These are phyloP conservation scores for Falcunculus frontatus DNA, from an alignment of 2,113 vertebrate species.

Conservation along the genomic window DNA sequence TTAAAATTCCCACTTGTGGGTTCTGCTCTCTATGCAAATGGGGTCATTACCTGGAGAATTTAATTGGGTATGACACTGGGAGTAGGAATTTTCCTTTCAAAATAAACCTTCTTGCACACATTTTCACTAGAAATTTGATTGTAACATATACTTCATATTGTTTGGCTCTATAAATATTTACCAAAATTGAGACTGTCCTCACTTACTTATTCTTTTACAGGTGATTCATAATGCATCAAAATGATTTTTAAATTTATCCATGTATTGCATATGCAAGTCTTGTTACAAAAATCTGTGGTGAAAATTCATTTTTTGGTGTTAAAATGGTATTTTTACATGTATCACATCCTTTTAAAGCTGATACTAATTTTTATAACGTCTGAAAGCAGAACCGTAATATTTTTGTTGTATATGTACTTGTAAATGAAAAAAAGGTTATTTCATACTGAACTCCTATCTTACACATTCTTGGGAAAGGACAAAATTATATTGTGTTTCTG, in stretches of 20 bases:
- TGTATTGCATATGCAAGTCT: conserved; percentile 23
- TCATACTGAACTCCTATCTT: not conserved
- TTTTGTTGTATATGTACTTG: not conserved
- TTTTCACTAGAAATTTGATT: conserved; percentile 77
- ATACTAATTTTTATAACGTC: not conserved
- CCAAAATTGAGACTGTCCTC: conserved; percentile 63
- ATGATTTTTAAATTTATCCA: conserved; percentile 47
- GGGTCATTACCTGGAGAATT: conserved; percentile 90
- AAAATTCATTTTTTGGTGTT: not conserved
- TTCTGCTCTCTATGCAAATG: conserved; percentile 91
- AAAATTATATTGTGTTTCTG: not conserved
- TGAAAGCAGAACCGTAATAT: not conserved
- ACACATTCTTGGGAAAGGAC: not conserved
- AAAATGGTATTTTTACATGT: conserved; percentile 23
- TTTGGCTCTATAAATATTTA: conserved; percentile 79
- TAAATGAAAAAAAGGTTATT: not conserved
- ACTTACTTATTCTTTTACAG: conserved; percentile 56
- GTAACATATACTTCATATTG: conserved; percentile 71
- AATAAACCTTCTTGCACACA: conserved; percentile 86
- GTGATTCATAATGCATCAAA: conserved; percentile 63
- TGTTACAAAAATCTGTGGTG: conserved; percentile 28
- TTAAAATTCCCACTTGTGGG: conserved; percentile 89
- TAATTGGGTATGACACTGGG: conserved; percentile 93
- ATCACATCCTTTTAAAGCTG: not conserved
- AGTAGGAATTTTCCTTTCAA: conserved; percentile 80